phyloP scores from a whole-genome alignment of 2,113 vertebrate genomes.

The Neoarius graeffei region DNA sequence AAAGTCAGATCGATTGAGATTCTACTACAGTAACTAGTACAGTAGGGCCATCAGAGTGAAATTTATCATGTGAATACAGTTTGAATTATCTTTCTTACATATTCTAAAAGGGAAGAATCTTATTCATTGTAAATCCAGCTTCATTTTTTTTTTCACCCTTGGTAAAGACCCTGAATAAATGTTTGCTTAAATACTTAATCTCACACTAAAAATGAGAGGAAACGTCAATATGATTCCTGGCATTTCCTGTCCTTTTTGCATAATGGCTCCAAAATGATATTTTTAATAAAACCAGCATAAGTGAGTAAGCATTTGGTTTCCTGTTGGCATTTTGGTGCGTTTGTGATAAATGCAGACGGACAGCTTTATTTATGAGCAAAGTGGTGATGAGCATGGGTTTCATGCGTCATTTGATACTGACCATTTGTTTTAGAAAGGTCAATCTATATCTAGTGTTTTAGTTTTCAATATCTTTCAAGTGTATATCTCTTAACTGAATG shows the following conservation, averaged over 20 bases:
- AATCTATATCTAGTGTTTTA: background rate
- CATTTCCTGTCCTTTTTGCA: background rate
- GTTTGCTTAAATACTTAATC: background rate
- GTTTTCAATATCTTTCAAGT: background rate
- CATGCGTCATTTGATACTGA: background rate
- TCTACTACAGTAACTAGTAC: background rate
- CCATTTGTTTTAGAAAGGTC: background rate
- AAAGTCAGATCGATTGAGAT: background rate
- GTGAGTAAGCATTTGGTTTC: constrained; percentile 28
- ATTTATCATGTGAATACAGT: too few species aligned
- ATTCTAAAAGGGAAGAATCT: background rate
- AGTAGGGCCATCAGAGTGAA: too few species aligned
- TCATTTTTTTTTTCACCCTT: background rate
- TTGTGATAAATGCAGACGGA: background rate
- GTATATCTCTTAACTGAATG: background rate
- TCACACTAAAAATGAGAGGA: background rate
- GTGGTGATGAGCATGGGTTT: background rate
- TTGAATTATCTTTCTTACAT: too few species aligned
- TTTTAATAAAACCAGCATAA: background rate
- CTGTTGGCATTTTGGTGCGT: background rate
- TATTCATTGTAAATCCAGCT: background rate
- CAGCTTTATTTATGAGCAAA: background rate
- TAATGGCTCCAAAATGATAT: background rate
- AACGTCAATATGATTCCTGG: background rate
- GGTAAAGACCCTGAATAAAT: background rate